Conservation (phyloP, 2,888 invertebrate genomes). For the Pocota personata region DNA sequence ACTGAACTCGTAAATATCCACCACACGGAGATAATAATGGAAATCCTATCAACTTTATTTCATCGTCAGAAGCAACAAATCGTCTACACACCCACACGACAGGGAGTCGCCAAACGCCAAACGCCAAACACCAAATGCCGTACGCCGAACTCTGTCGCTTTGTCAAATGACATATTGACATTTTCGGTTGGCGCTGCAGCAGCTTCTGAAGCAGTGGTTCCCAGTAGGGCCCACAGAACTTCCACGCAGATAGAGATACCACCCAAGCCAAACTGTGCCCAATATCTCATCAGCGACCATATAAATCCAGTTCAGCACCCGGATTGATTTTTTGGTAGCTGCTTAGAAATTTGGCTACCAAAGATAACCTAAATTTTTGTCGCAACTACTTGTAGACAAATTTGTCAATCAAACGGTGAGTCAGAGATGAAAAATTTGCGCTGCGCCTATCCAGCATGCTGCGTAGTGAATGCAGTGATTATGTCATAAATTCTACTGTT, state of each 20-base stretch:
- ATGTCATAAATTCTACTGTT: slow-evolving; percentile 55
- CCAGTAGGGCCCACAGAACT: slow-evolving; percentile 65
- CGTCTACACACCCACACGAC: slow-evolving; percentile 45
- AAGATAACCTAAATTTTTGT: slow-evolving; percentile 59
- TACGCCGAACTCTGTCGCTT: slow-evolving; percentile 11
- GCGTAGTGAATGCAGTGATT: slow-evolving; percentile 7
- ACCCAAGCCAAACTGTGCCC: slow-evolving; percentile 11
- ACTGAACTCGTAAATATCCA: slow-evolving; percentile 46
- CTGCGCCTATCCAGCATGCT: not conserved
- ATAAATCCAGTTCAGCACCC: slow-evolving; percentile 55
- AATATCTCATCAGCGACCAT: slow-evolving; percentile 33
- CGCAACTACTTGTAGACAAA: slow-evolving; percentile 63
- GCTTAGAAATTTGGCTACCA: slow-evolving; percentile 61
- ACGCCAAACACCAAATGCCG: not conserved
- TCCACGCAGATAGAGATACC: slow-evolving; percentile 55
- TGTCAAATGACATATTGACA: slow-evolving; percentile 55
- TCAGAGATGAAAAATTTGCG: slow-evolving; percentile 51
- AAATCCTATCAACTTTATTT: slow-evolving; percentile 34
- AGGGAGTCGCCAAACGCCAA: slow-evolving; percentile 14
- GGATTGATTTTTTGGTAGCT: slow-evolving; percentile 53
- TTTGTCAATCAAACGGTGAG: slow-evolving; percentile 57
- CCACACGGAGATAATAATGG: not conserved
- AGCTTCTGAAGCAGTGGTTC: slow-evolving; percentile 65
- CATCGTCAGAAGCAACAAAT: slow-evolving; percentile 39
- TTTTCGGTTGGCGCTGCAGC: slow-evolving; percentile 41